phyloP scores from a whole-genome alignment of 2,113 vertebrate genomes.

The Puma concolor region DNA sequence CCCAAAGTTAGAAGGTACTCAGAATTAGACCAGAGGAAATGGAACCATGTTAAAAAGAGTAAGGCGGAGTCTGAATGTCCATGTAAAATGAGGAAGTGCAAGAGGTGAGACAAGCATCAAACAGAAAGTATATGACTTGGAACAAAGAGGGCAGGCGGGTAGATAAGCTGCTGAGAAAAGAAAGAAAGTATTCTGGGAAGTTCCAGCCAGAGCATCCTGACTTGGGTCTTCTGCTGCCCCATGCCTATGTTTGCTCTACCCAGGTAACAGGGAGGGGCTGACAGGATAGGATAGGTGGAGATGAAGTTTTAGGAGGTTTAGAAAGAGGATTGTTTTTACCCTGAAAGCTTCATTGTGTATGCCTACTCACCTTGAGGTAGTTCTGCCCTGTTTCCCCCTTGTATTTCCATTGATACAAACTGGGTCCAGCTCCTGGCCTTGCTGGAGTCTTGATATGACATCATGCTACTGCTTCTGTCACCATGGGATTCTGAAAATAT shows the following conservation, averaged over 20 bases:
- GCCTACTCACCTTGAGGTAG: background rate
- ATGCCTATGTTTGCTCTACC: no score
- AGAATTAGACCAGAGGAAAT: background rate
- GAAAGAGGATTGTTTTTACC: background rate
- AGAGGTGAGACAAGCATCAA: background rate
- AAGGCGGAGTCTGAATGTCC: background rate
- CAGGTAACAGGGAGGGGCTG: background rate
- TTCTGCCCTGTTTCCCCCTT: background rate
- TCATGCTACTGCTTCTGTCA: background rate
- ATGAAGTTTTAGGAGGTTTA: background rate
- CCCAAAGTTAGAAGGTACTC: background rate
- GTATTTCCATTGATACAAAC: background rate
- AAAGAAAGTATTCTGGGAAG: background rate
- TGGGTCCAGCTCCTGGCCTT: background rate
- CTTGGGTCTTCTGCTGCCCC: background rate
- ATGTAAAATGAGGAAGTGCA: background rate
- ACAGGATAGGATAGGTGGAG: no score
- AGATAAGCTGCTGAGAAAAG: background rate
- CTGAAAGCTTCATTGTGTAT: background rate
- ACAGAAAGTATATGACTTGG: fast-evolving
- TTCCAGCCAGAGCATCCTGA: background rate
- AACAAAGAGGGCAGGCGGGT: background rate
- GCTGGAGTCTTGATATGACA: background rate
- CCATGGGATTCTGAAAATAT: background rate
- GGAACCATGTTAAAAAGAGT: background rate